Evolutionary conservation across 2,797 vertebrate genomes (phyloP).

Genomic region (Sebastes vulpes): DNA sequence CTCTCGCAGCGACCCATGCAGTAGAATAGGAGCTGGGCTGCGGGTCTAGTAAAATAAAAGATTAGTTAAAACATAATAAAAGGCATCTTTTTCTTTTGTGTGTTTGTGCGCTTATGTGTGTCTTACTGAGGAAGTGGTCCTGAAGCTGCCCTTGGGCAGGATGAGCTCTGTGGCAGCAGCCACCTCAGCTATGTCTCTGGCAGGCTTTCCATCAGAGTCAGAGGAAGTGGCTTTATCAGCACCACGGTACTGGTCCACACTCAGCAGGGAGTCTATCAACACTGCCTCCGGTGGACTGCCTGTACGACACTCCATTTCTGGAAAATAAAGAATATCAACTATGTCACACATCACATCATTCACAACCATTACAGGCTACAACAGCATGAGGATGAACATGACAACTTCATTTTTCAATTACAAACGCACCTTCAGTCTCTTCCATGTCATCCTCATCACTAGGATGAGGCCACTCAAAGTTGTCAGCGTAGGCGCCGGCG

Average conservation of each 20-base stretch:
- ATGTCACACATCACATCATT: neutral
- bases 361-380: neutral
- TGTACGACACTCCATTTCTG: slow-evolving; percentile 82
- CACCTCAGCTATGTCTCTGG: slow-evolving; percentile 92
- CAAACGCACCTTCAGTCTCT: slow-evolving; percentile 75
- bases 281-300: slow-evolving; percentile 87
- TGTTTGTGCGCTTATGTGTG: neutral
- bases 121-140: slow-evolving; percentile 84
- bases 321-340: slow-evolving; percentile 2
- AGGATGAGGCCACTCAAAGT: slow-evolving; percentile 92
- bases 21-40: slow-evolving; percentile 82
- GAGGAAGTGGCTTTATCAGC: slow-evolving; percentile 82
- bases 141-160: slow-evolving; percentile 92
- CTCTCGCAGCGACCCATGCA: slow-evolving; percentile 91
- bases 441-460: slow-evolving; percentile 88
- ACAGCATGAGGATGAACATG: neutral
- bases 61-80: neutral
- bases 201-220: slow-evolving; percentile 82
- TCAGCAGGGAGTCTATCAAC: slow-evolving; percentile 92
- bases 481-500: slow-evolving; percentile 93
- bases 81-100: fast-evolving
- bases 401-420: neutral
- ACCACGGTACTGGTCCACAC: slow-evolving; percentile 89
- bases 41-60: slow-evolving; percentile 64
- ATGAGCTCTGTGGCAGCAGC: slow-evolving; percentile 92